Evolutionary conservation across 2,113 vertebrate genomes (phyloP).

Genomic region (Diphyllodes magnificus): DNA sequence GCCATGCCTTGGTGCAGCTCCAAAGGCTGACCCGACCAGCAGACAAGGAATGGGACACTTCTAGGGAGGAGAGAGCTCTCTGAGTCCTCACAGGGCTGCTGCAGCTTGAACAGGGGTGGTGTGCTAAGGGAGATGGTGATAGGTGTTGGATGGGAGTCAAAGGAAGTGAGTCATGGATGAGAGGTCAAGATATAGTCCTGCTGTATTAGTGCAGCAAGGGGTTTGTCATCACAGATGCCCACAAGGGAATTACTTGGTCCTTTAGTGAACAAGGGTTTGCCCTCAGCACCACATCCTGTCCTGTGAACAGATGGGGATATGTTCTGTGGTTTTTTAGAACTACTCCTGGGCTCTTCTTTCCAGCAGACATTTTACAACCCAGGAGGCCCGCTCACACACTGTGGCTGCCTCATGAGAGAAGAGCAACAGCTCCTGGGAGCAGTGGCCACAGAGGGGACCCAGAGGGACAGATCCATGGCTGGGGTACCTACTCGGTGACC

Average conservation of each 20-base stretch:
- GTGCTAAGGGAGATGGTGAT: background rate
- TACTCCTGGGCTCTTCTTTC: background rate
- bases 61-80: background rate
- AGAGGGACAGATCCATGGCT: fast-evolving
- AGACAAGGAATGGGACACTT: fast-evolving
- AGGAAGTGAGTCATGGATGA: background rate
- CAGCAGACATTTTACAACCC: background rate
- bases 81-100: background rate
- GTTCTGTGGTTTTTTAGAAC: background rate
- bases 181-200: background rate
- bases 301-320: fast-evolving
- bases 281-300: background rate
- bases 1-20: background rate
- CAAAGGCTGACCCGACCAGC: background rate
- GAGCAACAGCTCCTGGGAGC: fast-evolving
- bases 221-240: background rate
- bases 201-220: fast-evolving
- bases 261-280: background rate
- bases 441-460: fast-evolving
- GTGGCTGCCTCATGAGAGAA: fast-evolving
- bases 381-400: fast-evolving
- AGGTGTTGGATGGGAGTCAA: background rate
- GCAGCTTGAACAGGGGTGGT: background rate
- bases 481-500: constrained; percentile 83
- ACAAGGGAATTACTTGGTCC: background rate